Percentiles rank a stretch among this genome's conserved stretches.
These are phyloP conservation scores for Romanogobio albipinnatus DNA, from an alignment of 2,113 vertebrate species.

Conservation along the genomic window DNA sequence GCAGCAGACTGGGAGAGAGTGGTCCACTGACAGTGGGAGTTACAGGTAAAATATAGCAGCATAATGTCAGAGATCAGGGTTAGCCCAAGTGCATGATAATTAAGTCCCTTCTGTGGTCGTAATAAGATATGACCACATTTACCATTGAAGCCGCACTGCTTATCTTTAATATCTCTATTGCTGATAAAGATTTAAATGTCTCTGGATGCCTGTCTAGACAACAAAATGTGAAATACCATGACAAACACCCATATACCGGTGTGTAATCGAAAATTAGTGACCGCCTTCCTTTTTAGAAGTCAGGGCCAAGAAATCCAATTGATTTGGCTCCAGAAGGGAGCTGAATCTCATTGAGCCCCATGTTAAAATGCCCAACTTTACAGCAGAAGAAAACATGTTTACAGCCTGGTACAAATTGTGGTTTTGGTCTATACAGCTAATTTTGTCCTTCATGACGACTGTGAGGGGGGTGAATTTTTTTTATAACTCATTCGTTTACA, in stretches of 20 bases:
- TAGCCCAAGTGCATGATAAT: conserved; percentile 38
- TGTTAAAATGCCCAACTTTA: too few species aligned
- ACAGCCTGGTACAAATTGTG: too few species aligned
- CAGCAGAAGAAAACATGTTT: too few species aligned
- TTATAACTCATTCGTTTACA: too few species aligned
- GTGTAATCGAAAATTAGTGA: not conserved
- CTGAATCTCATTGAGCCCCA: too few species aligned
- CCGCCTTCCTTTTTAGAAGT: not conserved
- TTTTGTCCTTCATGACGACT: too few species aligned
- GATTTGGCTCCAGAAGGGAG: not conserved
- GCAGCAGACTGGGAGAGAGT: conserved; percentile 12
- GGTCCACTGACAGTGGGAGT: not conserved
- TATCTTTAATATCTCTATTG: not conserved
- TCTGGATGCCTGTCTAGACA: not conserved
- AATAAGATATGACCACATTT: conserved; percentile 1
- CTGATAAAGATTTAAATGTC: not conserved
- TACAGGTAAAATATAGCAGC: conserved; percentile 41
- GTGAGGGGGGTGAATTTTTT: too few species aligned
- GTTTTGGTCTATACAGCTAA: too few species aligned
- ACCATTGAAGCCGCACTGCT: not conserved
- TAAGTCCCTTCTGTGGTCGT: conserved; percentile 28
- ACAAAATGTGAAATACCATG: not conserved
- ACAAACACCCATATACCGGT: not conserved
- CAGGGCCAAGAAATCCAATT: not conserved
- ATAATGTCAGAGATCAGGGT: conserved; percentile 45